A percentile compares a stretch with the other conserved stretches of the same genome.
phyloP scores from a whole-genome alignment of 2,113 vertebrate genomes.

The Microtus oregoni region DNA sequence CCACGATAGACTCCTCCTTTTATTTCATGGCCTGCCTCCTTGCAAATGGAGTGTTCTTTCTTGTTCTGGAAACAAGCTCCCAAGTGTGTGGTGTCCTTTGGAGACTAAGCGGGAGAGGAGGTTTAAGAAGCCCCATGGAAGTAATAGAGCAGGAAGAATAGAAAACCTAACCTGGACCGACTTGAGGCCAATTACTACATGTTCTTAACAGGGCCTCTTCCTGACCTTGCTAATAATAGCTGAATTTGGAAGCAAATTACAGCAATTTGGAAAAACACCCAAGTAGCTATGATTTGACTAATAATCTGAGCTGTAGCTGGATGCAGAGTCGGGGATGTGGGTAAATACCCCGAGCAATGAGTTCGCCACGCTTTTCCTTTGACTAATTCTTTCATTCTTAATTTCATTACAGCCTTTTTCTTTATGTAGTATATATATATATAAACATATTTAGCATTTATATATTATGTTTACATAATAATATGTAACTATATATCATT shows the following conservation, averaged over 20 bases:
- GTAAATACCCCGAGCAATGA: neutral
- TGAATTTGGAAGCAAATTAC: constrained; percentile 46
- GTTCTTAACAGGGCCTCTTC: constrained; percentile 46
- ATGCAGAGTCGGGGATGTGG: neutral
- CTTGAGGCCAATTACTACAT: constrained; percentile 50
- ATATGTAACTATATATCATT: too few species aligned
- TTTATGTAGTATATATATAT: neutral
- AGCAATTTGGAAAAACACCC: constrained; percentile 14
- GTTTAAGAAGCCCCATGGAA: neutral
- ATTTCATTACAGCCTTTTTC: constrained; percentile 16
- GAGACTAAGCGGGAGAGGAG: neutral
- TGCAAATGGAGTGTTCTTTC: constrained; percentile 36
- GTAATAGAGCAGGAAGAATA: constrained; percentile 18
- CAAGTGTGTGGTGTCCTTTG: neutral
- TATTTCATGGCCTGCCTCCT: constrained; percentile 27
- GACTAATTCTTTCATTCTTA: neutral
- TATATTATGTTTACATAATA: neutral
- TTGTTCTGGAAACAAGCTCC: constrained; percentile 21
- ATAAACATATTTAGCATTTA: neutral
- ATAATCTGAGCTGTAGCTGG: neutral
- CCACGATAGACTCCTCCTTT: constrained; percentile 29
- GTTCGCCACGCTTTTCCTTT: neutral
- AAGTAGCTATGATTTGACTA: neutral
- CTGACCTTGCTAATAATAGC: constrained; percentile 50
- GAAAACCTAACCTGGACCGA: constrained; percentile 29